Conservation (phyloP, 2,113 vertebrate genomes). For the Sinocyclocheilus maitianheensis region DNA sequence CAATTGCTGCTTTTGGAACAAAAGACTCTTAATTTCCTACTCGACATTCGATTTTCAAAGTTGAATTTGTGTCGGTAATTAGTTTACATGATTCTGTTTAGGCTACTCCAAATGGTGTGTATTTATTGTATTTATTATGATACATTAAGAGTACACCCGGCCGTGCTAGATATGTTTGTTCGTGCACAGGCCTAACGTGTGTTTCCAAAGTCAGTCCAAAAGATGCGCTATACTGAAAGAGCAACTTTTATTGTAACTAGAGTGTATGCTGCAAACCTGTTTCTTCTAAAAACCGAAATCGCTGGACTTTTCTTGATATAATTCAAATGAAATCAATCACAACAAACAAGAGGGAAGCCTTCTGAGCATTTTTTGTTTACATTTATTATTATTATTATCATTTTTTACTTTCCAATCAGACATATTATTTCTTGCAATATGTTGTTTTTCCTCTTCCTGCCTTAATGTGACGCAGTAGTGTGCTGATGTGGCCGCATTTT, state of each 20-base stretch:
- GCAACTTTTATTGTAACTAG: background rate
- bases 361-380: background rate
- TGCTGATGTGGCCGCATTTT: background rate
- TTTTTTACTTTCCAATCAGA: constrained; percentile 19
- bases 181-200: constrained; percentile 54
- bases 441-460: constrained; percentile 33
- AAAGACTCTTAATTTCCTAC: constrained; percentile 49
- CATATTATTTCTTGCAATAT: background rate
- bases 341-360: background rate
- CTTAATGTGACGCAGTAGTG: constrained; percentile 61
- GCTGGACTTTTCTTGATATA: constrained; percentile 7
- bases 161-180: constrained; percentile 55
- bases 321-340: background rate
- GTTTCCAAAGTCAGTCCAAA: constrained; percentile 36
- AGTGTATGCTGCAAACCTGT: constrained; percentile 15
- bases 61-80: constrained; percentile 37
- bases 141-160: constrained; percentile 58
- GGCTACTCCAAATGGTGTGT: constrained; percentile 37
- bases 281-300: constrained; percentile 5
- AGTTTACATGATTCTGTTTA: constrained; percentile 41
- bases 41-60: constrained; percentile 51
- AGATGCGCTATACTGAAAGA: constrained; percentile 4
- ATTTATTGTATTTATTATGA: constrained; percentile 45
- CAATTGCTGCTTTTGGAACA: constrained; percentile 60
- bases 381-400: background rate